Evolutionary conservation across 2,888 invertebrate genomes (phyloP), one percentile per base, ranked within the genome.

Genomic region (Camponotus fellah): DNA sequence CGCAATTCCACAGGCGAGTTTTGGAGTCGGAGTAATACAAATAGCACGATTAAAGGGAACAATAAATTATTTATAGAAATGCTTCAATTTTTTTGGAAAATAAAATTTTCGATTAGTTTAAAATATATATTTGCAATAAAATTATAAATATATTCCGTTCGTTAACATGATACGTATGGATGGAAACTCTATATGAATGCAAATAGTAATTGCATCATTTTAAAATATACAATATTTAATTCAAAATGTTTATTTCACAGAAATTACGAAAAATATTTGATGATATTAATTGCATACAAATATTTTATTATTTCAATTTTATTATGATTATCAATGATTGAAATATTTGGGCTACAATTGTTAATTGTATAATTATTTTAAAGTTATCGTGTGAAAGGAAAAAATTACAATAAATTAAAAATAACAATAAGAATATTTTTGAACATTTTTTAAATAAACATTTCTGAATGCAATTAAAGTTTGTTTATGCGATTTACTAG

Each of bases 91-190:
- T 76, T 49, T 12, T 43, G 8, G 49, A 1, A 6, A 17, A 49
- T 49, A n/a, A 62, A 43, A 17, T 49, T 65, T 64, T 8, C 10
- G 6, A 66, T n/a, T 76, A 37, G 12, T 12, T 76, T 49, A 32
- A 49, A 34, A 76, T 37, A 26, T 34, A 76, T 37, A 26, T 34
- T 6, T n/a, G 46, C 34, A 17, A 17, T 14, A 65, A 64, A 64
- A 64, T 37, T 37, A 8, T 5, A n/a, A 62, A 3, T 5, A 21
- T 4, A 62, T 75, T 21, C 34, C 4, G 14, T 32, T 43, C 2
- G 1, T 74, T 46, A 75, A 56, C 37, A 21, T 14, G 8, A 34
- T n/a, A 14, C 37, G 0, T 34, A n/a, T 37, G 12, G 2, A 68
- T 12, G 49, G 5, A 58, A 56, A 17, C 2, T 53, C 4, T 72